These are phyloP conservation scores for Trachops cirrhosus DNA, from an alignment of 2,797 vertebrate species.

Conservation along the genomic window DNA sequence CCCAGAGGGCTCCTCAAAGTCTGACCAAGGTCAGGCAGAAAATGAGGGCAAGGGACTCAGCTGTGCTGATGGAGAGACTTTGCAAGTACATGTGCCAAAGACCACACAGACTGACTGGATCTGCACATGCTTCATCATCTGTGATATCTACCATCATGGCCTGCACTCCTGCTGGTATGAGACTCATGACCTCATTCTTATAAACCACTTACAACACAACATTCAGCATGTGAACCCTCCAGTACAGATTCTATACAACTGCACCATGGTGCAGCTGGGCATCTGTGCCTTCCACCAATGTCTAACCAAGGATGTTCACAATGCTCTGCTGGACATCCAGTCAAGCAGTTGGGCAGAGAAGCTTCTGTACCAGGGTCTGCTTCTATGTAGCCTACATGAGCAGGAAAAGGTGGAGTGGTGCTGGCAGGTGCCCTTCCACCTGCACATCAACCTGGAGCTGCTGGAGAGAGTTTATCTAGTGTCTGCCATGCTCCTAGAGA, in stretches of 20 bases:
- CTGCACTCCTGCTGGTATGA: conserved; percentile 95
- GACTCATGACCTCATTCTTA: conserved; percentile 94
- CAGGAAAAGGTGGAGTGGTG: conserved; percentile 96
- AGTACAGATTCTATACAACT: conserved; percentile 95
- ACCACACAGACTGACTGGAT: conserved; percentile 93
- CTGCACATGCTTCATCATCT: conserved; percentile 93
- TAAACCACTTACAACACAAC: conserved; percentile 96
- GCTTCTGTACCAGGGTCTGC: conserved; percentile 91
- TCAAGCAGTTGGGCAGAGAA: conserved; percentile 93
- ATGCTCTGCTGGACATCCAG: conserved; percentile 93
- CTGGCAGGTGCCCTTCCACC: conserved; percentile 93
- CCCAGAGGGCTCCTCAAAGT: conserved; percentile 84
- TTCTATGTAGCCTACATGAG: conserved; percentile 94
- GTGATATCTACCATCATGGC: conserved; percentile 94
- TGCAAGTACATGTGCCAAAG: conserved; percentile 94
- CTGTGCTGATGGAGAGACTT: conserved; percentile 91
- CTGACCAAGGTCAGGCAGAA: conserved; percentile 92
- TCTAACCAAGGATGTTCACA: conserved; percentile 94
- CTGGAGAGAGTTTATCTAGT: conserved; percentile 94
- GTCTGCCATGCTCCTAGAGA: conserved; percentile 94
- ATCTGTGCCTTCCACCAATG: conserved; percentile 95
- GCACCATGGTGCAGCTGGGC: conserved; percentile 94
- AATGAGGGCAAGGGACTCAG: conserved; percentile 91
- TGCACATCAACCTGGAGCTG: conserved; percentile 95
- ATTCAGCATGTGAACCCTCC: conserved; percentile 94